phyloP scores from a whole-genome alignment of 2,797 vertebrate genomes.

The Pitangus sulphuratus region DNA sequence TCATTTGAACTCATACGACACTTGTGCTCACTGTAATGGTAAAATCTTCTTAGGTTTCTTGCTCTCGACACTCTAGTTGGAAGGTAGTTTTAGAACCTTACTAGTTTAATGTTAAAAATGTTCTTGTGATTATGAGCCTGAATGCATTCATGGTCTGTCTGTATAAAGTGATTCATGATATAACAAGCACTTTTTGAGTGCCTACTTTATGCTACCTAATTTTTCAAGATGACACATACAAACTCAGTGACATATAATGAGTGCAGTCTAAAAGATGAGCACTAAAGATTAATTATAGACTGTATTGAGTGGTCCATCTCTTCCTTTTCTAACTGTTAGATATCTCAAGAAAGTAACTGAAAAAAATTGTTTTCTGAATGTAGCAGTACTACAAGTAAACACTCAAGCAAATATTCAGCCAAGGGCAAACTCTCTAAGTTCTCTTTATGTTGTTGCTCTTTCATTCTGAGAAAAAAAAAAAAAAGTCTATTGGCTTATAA shows the following conservation, averaged over 20 bases:
- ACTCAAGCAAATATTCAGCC: not conserved
- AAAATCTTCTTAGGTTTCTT: not conserved
- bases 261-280: not conserved
- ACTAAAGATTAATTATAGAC: conserved; percentile 14
- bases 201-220: conserved; percentile 9
- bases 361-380: not conserved
- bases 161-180: not conserved
- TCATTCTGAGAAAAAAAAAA: not conserved
- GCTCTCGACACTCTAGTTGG: not conserved
- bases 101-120: not conserved
- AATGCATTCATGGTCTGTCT: not conserved
- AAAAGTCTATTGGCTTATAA: not conserved
- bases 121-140: not conserved
- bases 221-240: conserved; percentile 41
- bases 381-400: not conserved
- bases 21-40: not conserved
- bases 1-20: not conserved
- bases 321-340: not conserved
- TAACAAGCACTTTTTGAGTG: conserved; percentile 15
- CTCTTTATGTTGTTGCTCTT: not conserved
- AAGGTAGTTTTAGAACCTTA: not conserved
- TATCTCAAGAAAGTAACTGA: not conserved
- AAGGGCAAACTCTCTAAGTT: not conserved
- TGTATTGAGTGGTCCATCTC: not conserved
- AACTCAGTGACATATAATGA: not conserved